phyloP scores from a whole-genome alignment of 1,140 invertebrate genomes.

The Oryctes rhinoceros region DNA sequence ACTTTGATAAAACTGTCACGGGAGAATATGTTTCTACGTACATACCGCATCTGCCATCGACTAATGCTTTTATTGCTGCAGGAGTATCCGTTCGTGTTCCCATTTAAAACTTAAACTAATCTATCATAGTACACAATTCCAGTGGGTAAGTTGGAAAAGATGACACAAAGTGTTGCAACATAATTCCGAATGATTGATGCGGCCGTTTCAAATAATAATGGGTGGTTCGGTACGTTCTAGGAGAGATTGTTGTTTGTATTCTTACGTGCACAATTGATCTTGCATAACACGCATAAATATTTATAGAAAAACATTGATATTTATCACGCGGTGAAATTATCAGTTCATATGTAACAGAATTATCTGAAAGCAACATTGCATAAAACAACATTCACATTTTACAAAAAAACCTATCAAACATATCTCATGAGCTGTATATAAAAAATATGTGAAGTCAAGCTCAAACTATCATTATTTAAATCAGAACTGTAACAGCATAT shows the following conservation, averaged over 20 bases:
- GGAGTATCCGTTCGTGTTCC: background rate
- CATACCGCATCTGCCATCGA: background rate
- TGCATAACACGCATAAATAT: background rate
- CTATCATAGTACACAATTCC: constrained; percentile 22
- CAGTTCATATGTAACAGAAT: background rate
- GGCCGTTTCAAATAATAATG: constrained; percentile 16
- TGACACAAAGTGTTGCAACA: constrained; percentile 20
- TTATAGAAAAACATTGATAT: constrained; percentile 1
- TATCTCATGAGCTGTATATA: no score
- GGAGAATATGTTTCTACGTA: background rate
- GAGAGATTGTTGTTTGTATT: background rate
- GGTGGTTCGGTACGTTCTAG: background rate
- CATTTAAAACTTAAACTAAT: constrained; percentile 24
- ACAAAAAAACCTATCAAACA: no score
- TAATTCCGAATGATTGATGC: constrained; percentile 36
- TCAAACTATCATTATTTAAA: no score
- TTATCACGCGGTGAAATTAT: background rate
- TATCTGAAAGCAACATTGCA: background rate
- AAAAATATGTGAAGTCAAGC: no score
- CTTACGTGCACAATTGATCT: background rate
- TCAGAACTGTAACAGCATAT: no score
- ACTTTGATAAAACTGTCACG: background rate
- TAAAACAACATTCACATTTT: no score
- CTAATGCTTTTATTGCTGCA: background rate
- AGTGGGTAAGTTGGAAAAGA: constrained; percentile 26